phyloP scores from a whole-genome alignment of 2,888 invertebrate species.

The Eudemis profundana region DNA sequence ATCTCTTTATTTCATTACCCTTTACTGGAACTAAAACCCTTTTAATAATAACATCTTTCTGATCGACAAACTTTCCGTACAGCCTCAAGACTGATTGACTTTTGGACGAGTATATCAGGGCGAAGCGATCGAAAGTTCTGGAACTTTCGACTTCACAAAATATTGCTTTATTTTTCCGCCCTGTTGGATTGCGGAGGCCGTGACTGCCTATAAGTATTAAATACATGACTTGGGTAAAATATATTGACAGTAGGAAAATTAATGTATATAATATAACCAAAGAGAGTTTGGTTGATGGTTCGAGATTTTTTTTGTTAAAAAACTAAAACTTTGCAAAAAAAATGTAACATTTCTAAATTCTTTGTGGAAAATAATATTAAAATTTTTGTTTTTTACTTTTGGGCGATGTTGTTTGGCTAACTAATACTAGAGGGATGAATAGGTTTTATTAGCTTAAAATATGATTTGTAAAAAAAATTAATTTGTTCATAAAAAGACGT shows the following conservation, averaged over 20 bases:
- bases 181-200: slow-evolving; percentile 12
- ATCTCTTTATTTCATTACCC: slow-evolving; percentile 12
- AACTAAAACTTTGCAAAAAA: no score
- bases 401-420: no score
- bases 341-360: no score
- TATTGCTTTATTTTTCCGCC: slow-evolving; percentile 43
- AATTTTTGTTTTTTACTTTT: no score
- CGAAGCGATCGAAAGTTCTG: slow-evolving; percentile 38
- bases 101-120: slow-evolving; percentile 37
- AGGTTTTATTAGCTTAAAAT: no score
- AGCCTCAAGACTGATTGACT: slow-evolving; percentile 36
- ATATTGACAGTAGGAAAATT: background rate
- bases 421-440: no score
- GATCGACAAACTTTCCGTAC: slow-evolving; percentile 34
- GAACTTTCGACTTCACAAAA: slow-evolving; percentile 36
- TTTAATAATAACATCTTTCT: slow-evolving; percentile 37
- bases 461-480: no score
- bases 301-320: background rate
- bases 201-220: slow-evolving; percentile 22
- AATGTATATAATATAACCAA: no score
- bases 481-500: no score
- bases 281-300: background rate
- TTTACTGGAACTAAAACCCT: slow-evolving; percentile 6
- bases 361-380: no score
- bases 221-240: background rate